A percentile compares a stretch with the other conserved stretches of the same genome.
phyloP scores from a whole-genome alignment of 2,888 invertebrate genomes.

The Eumacrocentrus americanus region DNA sequence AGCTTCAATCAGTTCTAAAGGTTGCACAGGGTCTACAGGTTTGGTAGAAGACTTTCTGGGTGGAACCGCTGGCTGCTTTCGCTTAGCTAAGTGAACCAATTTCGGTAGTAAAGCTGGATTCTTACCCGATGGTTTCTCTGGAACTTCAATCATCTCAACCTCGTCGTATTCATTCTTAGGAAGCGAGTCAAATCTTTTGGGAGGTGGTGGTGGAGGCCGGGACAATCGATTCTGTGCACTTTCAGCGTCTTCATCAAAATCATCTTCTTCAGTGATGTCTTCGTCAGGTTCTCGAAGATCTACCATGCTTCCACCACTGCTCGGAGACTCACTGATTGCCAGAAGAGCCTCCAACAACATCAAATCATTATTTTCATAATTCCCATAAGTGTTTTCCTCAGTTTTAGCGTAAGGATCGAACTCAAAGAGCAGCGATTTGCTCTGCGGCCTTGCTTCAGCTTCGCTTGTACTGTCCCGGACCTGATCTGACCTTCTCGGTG shows the following conservation, averaged over 20 bases:
- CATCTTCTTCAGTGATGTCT: slow-evolving; percentile 60
- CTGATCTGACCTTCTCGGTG: slow-evolving; percentile 28
- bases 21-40: no score
- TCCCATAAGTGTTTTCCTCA: slow-evolving; percentile 53
- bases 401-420: slow-evolving; percentile 50
- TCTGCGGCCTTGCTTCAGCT: slow-evolving; percentile 45
- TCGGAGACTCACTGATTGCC: slow-evolving; percentile 73
- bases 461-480: slow-evolving; percentile 50
- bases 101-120: slow-evolving; percentile 53
- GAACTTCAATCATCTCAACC: slow-evolving; percentile 45
- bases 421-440: slow-evolving; percentile 49
- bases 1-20: no score
- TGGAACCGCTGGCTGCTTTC: slow-evolving; percentile 56
- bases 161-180: slow-evolving; percentile 62
- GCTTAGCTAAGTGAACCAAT: slow-evolving; percentile 46
- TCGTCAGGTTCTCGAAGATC: slow-evolving; percentile 63
- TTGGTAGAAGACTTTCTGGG: slow-evolving; percentile 42
- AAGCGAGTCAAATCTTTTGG: slow-evolving; percentile 71
- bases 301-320: slow-evolving; percentile 61
- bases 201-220: slow-evolving; percentile 69
- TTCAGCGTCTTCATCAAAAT: slow-evolving; percentile 61
- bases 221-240: slow-evolving; percentile 48
- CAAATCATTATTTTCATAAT: slow-evolving; percentile 66
- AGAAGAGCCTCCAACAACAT: slow-evolving; percentile 72
- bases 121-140: slow-evolving; percentile 33